Base-by-base conservation (phyloP, 53 echinoderm and acorn worm species). In the Arbacia lixula region DNA sequence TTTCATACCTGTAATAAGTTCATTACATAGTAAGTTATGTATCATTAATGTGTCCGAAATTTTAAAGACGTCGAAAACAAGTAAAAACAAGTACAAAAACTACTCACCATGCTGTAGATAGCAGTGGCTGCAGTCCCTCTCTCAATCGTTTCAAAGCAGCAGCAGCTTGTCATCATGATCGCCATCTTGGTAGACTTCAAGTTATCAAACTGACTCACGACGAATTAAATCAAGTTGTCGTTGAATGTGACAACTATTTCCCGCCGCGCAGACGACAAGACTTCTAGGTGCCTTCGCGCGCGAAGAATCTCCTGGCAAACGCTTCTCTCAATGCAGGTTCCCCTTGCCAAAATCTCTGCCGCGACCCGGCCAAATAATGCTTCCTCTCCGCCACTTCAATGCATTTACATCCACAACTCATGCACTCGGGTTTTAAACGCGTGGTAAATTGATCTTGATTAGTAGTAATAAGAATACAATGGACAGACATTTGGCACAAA, bases 131-230 rank as follows among this genome's bases (percentile, higher is more conserved):
- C 43, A 0, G 79, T 78, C 17, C 79, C 79, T 41, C 39, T 78
- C 31, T 78, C 60, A 37, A 78, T 39, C 28, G 79, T 78, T 2
- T 78, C 79, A 26, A 78, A 78, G 79, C 79, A 78, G 24, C 79
- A 78, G 16, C 79, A 78, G 60, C 79, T 78, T 36, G 35, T 78
- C 79, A 78, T 78, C 22, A 78, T 78, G 40, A 60, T 57, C 60
- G 79, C 79, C 79, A 78, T 78, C 26, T 78, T 78, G 41, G 38
- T 37, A 66, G 36, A 0, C 38, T 66, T 22, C 38, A 1, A 37
- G 0, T 62, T 12, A 17, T 5, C 14, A 14, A 62, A 66, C 9
- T 9, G 31, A 17, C 16, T 62, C 33, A 17, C 19, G 1, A 36
- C 38, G 4, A 20, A 66, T 5, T 22, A 37, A 66, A 26, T 14